Conservation (phyloP, 2,797 vertebrate species). For the Kryptolebias ocellatus region DNA sequence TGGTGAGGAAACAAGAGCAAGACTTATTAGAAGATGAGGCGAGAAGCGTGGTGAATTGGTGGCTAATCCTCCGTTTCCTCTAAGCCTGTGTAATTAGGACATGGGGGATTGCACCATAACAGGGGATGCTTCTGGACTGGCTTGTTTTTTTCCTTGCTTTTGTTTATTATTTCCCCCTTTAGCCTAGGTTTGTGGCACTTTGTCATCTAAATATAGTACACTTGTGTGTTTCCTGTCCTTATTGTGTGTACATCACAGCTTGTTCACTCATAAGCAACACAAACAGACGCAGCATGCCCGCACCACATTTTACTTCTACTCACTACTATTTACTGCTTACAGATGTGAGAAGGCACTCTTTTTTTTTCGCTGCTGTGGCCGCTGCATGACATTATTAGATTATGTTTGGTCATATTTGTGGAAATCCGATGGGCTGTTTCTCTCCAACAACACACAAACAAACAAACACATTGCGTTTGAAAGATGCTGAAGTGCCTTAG, state of each 20-base stretch:
- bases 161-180: conserved; percentile 65
- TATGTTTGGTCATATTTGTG: conserved; percentile 45
- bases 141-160: conserved; percentile 49
- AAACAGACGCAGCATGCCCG: conserved; percentile 65
- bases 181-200: conserved; percentile 64
- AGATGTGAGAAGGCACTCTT: conserved; percentile 37
- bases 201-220: conserved; percentile 70
- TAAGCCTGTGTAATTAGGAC: conserved; percentile 85
- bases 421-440: conserved; percentile 54
- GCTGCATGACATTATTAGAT: conserved; percentile 40
- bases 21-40: conserved; percentile 79
- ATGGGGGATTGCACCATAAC: conserved; percentile 78
- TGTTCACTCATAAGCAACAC: conserved; percentile 60
- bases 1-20: conserved; percentile 67
- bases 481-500: conserved; percentile 21
- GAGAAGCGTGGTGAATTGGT: conserved; percentile 78
- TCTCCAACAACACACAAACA: conserved; percentile 16
- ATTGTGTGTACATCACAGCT: conserved; percentile 40
- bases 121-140: conserved; percentile 74
- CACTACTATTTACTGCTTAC: conserved; percentile 47
- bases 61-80: conserved; percentile 80
- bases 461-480: conserved; percentile 21
- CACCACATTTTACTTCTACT: conserved; percentile 46
- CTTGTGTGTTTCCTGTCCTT: conserved; percentile 36
- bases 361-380: conserved; percentile 35